Evolutionary conservation across 2,888 invertebrate genomes (phyloP), one percentile per base, ranked within the genome.

Genomic region (Drosophila multiciliata): DNA sequence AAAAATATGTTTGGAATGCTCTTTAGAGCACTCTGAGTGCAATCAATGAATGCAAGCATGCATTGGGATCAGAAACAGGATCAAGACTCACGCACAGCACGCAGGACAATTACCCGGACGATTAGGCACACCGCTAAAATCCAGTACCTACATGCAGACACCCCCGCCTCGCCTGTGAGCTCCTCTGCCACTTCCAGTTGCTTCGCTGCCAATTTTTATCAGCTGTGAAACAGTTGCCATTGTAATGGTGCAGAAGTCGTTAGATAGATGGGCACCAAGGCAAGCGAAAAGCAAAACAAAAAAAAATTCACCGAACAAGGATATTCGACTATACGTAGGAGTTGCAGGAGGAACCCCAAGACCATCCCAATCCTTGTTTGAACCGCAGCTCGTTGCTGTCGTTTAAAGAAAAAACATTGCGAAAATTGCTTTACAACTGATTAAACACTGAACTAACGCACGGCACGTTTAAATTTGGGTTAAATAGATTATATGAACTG

Each of bases 151-250:
- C 40, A 57, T 20, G 26, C 55, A 45, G 12, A 35, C 65, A 35
- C 52, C 17, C 79, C 74, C 74, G 62, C 55, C 42, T 52, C 49
- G 33, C 23, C 38, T 33, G n/a, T 48, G 11, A 57, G 49, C 55
- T 63, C 49, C 42, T 66, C 45, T 60, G 12, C 48, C 40, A 36
- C 58, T 58, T 55, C 11, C 66, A 29, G 35, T 80, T 60, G 53
- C 65, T 54, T 54, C 54, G 54, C 83, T 85, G 86, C 77, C 88
- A 86, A 81, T 82, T 87, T 92, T 91, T 91, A 91, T 91, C 91
- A 91, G 92, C 92, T 89, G 90, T 83, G 82, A 90, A 91, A 86
- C 92, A 91, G 91, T 90, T 89, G 86, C 91, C 91, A 91, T 80
- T 80, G 83, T 89, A 87, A 90, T 90, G 91, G 79, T 60, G 74